Evolutionary conservation across 2,888 invertebrate genomes (phyloP).

Genomic region (Choreutis nemorana): DNA sequence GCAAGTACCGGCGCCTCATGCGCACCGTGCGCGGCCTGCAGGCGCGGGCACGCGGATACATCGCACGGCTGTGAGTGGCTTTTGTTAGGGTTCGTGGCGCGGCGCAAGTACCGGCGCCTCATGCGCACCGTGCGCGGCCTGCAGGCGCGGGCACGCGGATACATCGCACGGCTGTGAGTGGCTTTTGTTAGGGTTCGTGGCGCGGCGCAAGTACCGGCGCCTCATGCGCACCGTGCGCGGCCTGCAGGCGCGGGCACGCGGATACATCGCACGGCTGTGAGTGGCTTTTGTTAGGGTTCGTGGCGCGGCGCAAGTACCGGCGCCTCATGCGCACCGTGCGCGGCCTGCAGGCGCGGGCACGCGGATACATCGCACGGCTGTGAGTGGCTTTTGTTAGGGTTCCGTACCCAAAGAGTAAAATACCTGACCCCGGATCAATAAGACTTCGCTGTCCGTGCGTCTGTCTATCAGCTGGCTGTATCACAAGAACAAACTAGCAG

Average conservation of each 20-base stretch:
- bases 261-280: slow-evolving; percentile 82
- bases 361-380: slow-evolving; percentile 87
- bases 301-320: slow-evolving; percentile 76
- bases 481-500: no score
- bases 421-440: no score
- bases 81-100: slow-evolving; percentile 82
- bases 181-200: no score
- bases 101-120: slow-evolving; percentile 75
- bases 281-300: slow-evolving; percentile 69
- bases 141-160: slow-evolving; percentile 84
- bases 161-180: slow-evolving; percentile 77
- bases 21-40: slow-evolving; percentile 77
- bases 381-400: no score
- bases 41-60: slow-evolving; percentile 78
- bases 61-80: slow-evolving; percentile 79
- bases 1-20: slow-evolving; percentile 74
- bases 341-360: slow-evolving; percentile 79
- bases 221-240: slow-evolving; percentile 72
- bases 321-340: slow-evolving; percentile 71
- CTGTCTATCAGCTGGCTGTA: no score
- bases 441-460: no score
- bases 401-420: no score
- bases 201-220: slow-evolving; percentile 74
- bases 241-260: slow-evolving; percentile 83
- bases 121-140: slow-evolving; percentile 72